These are phyloP conservation scores for Sander lucioperca DNA, from an alignment of 2,113 vertebrate genomes.

Conservation along the genomic window DNA sequence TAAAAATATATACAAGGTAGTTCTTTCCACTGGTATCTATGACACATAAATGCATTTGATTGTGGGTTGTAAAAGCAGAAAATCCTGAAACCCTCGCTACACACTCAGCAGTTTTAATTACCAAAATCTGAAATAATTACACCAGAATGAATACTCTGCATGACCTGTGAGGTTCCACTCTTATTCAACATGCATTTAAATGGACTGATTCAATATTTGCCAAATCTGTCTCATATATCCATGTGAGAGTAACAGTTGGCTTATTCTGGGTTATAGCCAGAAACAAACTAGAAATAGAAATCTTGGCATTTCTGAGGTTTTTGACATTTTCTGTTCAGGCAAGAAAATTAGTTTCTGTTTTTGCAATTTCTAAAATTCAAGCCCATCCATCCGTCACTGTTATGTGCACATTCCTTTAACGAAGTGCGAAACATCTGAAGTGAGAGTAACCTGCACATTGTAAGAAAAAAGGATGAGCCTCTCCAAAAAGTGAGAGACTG, in stretches of 20 bases:
- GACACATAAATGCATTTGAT: conserved; percentile 36
- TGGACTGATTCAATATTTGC: conserved; percentile 44
- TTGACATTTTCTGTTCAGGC: neutral
- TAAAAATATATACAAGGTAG: conserved; percentile 15
- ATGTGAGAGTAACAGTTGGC: neutral
- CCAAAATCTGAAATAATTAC: conserved; percentile 51
- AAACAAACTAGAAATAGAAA: neutral
- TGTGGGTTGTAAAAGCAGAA: conserved; percentile 24
- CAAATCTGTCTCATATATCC: conserved; percentile 32
- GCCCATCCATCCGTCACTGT: fast-evolving
- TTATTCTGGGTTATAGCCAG: neutral
- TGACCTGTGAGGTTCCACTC: conserved; percentile 36
- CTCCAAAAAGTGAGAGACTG: neutral
- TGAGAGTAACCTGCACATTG: conserved; percentile 12
- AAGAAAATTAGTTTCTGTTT: conserved; percentile 5
- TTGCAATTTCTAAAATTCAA: neutral
- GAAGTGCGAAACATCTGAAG: neutral
- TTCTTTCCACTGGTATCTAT: conserved; percentile 23
- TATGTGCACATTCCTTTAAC: neutral
- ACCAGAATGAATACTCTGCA: conserved; percentile 16
- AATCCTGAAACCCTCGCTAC: conserved; percentile 21
- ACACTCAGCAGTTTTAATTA: conserved; percentile 37
- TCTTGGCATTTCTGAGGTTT: neutral
- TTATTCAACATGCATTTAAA: conserved; percentile 44
- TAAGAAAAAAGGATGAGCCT: neutral